Evolutionary conservation across 2,797 vertebrate genomes (phyloP), one percentile per base, ranked within the genome.

Genomic region (Urophycis tenuis): DNA sequence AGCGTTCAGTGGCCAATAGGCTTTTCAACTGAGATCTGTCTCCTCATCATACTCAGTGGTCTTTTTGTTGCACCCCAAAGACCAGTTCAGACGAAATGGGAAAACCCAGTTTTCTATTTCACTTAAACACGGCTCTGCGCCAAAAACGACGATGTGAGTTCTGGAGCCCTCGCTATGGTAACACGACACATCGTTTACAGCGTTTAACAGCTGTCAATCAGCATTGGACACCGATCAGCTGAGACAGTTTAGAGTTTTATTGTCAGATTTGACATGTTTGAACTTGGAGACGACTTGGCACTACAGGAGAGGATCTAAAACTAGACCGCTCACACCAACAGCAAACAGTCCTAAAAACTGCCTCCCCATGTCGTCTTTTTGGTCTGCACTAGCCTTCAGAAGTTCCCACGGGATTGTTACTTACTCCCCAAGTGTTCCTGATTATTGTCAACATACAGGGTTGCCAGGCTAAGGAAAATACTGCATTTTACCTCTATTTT

Each of bases 1-100:
- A 84, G 64, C 81, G 78, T 80, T 83, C 80, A 78, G 71, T 75
- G 81, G 82, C 77, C 88, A 86, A 82, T 49, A 49, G 41, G 41
- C 14, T 19, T 9, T 45, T n/a, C 49, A 8, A n/a, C 49, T 53
- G 17, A 53, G 49, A 45, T 45, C 15, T 9, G 1, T 45, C 49
- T 53, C 49, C 49, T 41, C 49, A 53, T 53, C 49, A 53, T 64
- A 10, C 9, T 64, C n/a, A 8, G 49, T n/a, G 49, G 49, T 22
- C 22, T 53, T 22, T 53, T n/a, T 7, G 49, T 53, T 53, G 22
- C 19, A n/a, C 49, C 49, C 49, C n/a, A 8, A 8, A 53, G 49
- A 22, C 49, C 41, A 0, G 49, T 53, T 53, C 49, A 53, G 45
- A 49, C 45, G 15, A 49, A 11, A 49, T 3, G 45, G 36, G 36